Evolutionary conservation across 2,113 vertebrate genomes (phyloP).

Genomic region (Apodemus speciosus): DNA sequence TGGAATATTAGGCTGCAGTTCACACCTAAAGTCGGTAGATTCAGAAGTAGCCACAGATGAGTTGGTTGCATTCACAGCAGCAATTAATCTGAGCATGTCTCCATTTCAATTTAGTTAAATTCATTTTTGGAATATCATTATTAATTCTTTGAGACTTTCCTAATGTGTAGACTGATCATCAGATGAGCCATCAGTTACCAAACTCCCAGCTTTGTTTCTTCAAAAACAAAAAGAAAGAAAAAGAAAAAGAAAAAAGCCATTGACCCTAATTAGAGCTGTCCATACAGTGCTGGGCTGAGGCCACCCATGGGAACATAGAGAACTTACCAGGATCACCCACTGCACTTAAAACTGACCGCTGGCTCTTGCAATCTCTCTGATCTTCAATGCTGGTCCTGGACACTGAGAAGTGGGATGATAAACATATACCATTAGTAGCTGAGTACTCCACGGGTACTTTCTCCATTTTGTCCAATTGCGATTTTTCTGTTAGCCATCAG

Average conservation of each 20-base stretch:
- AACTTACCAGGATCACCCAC: no score
- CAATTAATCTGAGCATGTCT: neutral
- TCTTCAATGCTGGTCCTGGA: neutral
- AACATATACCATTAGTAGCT: neutral
- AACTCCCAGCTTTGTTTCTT: no score
- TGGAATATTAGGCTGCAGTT: neutral
- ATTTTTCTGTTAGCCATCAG: neutral
- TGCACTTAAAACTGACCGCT: neutral
- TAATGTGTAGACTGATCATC: neutral
- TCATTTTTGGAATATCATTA: neutral
- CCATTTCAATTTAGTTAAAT: neutral
- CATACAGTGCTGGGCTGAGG: no score
- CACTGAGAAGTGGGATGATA: neutral
- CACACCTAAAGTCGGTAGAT: neutral
- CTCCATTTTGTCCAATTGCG: neutral
- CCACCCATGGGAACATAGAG: no score
- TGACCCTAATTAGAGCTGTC: no score
- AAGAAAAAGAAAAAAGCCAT: no score
- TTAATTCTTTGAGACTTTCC: neutral
- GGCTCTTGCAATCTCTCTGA: neutral
- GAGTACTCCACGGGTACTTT: neutral
- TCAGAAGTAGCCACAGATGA: neutral
- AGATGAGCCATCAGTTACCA: no score
- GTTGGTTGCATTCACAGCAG: neutral
- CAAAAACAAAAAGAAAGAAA: no score